Evolutionary conservation across 2,888 invertebrate genomes (phyloP), one percentile per base, ranked within the genome.

Genomic region (Saturnia japonica): DNA sequence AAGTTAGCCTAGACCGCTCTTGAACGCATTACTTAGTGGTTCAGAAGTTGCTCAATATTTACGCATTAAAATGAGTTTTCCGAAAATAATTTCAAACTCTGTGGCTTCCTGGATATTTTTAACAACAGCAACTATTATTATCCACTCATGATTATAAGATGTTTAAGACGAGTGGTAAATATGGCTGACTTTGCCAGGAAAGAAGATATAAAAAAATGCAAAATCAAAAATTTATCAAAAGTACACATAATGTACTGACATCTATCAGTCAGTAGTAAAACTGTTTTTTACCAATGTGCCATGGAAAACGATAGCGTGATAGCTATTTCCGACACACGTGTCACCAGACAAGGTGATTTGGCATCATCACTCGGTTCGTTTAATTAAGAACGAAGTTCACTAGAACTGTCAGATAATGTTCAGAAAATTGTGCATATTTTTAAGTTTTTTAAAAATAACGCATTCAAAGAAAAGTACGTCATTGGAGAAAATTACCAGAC

Each of bases 321-420:
- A 82, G 83, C 81, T 91, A 93, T 92, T 93, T 91, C 86, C 81
- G 87, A 85, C 82, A 82, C 80, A 77, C 83, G 82, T 90, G 89
- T 87, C 88, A 85, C 86, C 80, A 79, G 81, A 82, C 80, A 74
- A 78, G 74, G 73, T 79, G 84, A 87, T 83, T 93, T 93, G 93
- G 93, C 93, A 93, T 88, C 91, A 83, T 80, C 76, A 74, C 76
- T 80, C 79, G 73, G 85, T 80, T 83, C 82, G 82, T 84, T 85
- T 83, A 84, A 85, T 82, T 82, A 84, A 85, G 88, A 86, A 87
- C 88, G 87, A 92, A 91, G 89, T 89, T 90, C 89, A 89, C 79
- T 79, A 77, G 76, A 71, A 79, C 76, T 85, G 79, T 81, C 81
- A 80, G 76, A 78, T 78, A 73, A 75, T 78, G 79, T 78, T 81